phyloP scores from a whole-genome alignment of 2,113 vertebrate genomes.

The Litocranius walleri region DNA sequence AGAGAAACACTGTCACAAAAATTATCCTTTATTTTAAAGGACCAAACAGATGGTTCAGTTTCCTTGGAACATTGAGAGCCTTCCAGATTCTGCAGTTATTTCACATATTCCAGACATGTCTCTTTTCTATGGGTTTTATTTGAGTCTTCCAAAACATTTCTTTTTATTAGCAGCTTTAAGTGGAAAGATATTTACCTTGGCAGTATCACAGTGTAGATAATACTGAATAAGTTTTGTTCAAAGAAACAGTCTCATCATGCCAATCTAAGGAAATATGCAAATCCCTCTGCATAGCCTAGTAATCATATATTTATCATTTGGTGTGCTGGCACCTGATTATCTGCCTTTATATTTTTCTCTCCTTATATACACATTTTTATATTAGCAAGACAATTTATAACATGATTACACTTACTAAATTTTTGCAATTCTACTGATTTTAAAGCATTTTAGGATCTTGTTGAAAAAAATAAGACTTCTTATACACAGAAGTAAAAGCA shows the following conservation, averaged over 20 bases:
- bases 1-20: neutral
- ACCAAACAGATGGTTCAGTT: constrained; percentile 4
- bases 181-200: neutral
- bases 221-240: neutral
- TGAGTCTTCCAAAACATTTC: neutral
- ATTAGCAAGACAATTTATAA: neutral
- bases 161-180: neutral
- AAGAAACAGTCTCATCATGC: neutral
- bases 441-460: neutral
- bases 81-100: neutral
- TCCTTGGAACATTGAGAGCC: neutral
- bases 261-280: neutral
- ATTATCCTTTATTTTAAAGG: constrained; percentile 28
- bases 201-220: neutral
- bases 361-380: neutral
- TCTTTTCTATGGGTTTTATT: neutral
- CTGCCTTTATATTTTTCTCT: neutral
- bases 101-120: neutral
- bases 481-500: neutral
- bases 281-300: neutral
- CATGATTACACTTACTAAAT: neutral
- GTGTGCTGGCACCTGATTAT: neutral
- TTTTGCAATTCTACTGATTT: neutral
- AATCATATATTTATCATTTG: neutral
- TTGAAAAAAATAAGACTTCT: neutral